These are phyloP conservation scores for Synaphobranchus kaupii DNA, from an alignment of 2,797 vertebrate species.

Conservation along the genomic window DNA sequence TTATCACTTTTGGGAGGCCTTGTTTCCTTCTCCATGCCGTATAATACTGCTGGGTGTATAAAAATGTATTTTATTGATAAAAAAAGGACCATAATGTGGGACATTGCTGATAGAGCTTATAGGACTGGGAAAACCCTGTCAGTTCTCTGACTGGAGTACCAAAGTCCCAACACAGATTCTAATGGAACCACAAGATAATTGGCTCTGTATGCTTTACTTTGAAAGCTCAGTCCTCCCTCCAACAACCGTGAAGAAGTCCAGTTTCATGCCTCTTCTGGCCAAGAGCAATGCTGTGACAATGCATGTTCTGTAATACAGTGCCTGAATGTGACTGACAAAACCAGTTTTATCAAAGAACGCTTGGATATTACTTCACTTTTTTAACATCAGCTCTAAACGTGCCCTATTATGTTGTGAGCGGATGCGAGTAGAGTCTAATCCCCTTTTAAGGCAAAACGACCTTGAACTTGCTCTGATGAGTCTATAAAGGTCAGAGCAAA, in stretches of 20 bases:
- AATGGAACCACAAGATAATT: background rate
- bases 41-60: slow-evolving; percentile 19
- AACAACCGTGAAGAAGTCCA: background rate
- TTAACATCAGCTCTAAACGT: background rate
- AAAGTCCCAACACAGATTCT: background rate
- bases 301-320: no score
- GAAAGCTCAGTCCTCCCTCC: background rate
- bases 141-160: background rate
- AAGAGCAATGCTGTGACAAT: background rate
- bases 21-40: slow-evolving; percentile 69
- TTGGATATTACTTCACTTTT: background rate
- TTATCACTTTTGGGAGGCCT: slow-evolving; percentile 79
- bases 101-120: background rate
- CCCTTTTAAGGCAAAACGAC: background rate
- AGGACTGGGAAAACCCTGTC: background rate
- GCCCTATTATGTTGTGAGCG: background rate
- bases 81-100: background rate
- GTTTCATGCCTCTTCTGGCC: background rate
- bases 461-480: background rate
- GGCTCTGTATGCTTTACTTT: background rate
- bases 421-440: background rate
- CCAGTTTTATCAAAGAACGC: no score
- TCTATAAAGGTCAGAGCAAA: background rate
- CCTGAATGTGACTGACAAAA: no score
- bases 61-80: background rate